Evolutionary conservation across 1,140 invertebrate species (phyloP).

Genomic region (Drosophila chauvacae): DNA sequence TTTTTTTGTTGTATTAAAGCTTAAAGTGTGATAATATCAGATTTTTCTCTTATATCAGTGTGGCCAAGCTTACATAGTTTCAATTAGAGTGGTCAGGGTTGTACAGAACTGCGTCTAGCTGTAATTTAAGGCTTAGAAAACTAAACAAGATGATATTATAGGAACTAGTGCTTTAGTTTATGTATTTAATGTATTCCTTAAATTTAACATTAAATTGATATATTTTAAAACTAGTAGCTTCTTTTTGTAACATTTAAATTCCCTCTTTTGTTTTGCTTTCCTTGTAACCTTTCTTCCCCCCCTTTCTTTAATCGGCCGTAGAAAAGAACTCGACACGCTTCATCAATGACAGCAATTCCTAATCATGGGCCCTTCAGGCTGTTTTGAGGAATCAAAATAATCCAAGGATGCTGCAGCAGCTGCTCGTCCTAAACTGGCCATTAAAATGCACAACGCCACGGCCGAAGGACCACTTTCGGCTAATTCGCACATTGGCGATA

Average conservation of each 20-base stretch:
- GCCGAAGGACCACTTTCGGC: slow-evolving; percentile 55
- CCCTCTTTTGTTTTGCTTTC: too few relatives aligned
- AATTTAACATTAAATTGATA: neutral
- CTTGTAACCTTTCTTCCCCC: neutral
- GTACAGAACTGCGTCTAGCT: too few relatives aligned
- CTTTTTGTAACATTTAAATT: too few relatives aligned
- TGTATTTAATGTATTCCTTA: neutral
- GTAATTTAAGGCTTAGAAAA: neutral
- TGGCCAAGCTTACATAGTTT: neutral
- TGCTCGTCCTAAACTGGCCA: slow-evolving; percentile 60
- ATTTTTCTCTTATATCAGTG: neutral
- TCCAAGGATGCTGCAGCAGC: slow-evolving; percentile 25
- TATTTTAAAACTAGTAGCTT: too few relatives aligned
- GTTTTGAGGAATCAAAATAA: slow-evolving; percentile 7
- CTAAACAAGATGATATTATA: too few relatives aligned
- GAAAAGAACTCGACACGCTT: slow-evolving; percentile 12
- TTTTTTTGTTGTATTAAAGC: neutral
- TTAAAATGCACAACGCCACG: slow-evolving; percentile 69
- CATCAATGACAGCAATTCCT: slow-evolving; percentile 32
- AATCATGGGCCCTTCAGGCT: slow-evolving; percentile 37
- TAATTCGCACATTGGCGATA: slow-evolving; percentile 62
- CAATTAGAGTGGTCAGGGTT: neutral
- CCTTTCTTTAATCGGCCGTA: neutral
- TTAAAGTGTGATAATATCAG: neutral
- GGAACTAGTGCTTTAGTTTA: neutral